Evolutionary conservation across 30 jellyfish, hydroid and myxozoan species (phyloP).

Genomic region (Aurelia coerulea): DNA sequence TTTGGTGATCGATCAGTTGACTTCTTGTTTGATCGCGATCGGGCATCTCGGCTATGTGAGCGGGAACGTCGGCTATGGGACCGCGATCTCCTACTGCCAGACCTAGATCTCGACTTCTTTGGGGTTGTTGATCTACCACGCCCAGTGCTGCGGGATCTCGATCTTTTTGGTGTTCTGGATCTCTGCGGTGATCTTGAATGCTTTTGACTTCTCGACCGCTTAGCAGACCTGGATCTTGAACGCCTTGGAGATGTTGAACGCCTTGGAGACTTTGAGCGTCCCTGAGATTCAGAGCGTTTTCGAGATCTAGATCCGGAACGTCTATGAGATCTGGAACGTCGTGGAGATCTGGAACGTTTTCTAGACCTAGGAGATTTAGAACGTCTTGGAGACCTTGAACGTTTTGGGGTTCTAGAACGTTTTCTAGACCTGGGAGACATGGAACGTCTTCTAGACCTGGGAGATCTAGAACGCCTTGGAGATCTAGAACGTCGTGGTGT

Average conservation of each 20-base stretch:
- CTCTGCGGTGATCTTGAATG: slow-evolving; percentile 9
- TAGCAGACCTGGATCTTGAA: slow-evolving; percentile 39
- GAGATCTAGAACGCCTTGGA: slow-evolving; percentile 58
- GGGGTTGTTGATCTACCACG: background rate
- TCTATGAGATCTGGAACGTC: slow-evolving; percentile 30
- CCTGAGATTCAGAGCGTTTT: slow-evolving; percentile 28
- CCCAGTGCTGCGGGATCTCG: slow-evolving; percentile 40
- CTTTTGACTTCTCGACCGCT: slow-evolving; percentile 35
- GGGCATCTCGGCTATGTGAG: slow-evolving; percentile 1
- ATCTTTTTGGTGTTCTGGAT: slow-evolving; percentile 44
- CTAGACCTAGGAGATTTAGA: slow-evolving; percentile 50
- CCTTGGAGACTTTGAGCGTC: slow-evolving; percentile 30
- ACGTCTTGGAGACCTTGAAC: slow-evolving; percentile 65
- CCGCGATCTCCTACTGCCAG: background rate
- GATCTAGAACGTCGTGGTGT: slow-evolving; percentile 31
- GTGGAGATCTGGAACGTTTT: slow-evolving; percentile 47
- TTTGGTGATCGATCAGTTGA: slow-evolving; percentile 10
- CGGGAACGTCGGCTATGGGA: background rate
- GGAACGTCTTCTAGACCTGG: slow-evolving; percentile 29
- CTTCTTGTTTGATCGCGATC: slow-evolving; percentile 6
- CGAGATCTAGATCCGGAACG: slow-evolving; percentile 35
- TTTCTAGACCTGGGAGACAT: slow-evolving; percentile 18
- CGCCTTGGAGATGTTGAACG: slow-evolving; percentile 52
- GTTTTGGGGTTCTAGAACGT: slow-evolving; percentile 26
- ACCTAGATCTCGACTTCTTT: slow-evolving; percentile 23